Evolutionary conservation across 2,797 vertebrate species (phyloP).

Genomic region (Iguana delicatissima): DNA sequence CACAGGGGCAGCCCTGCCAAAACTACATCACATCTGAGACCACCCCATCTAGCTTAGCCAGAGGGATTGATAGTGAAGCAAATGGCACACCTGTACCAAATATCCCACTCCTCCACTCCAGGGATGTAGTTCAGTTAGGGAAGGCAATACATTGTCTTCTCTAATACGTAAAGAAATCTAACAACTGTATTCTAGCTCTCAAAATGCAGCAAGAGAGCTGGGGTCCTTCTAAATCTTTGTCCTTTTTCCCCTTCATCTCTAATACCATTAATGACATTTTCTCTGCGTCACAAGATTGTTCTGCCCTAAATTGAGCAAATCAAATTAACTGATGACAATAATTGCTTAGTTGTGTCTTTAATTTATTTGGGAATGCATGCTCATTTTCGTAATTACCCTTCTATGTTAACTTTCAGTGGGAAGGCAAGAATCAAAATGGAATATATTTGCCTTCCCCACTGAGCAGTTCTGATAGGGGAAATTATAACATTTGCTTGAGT

Average conservation of each 20-base stretch:
- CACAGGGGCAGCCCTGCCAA: no score
- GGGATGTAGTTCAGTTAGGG: not conserved
- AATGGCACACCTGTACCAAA: not conserved
- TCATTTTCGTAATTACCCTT: conserved; percentile 44
- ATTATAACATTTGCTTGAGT: not conserved
- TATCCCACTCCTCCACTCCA: not conserved
- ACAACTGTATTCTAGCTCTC: not conserved
- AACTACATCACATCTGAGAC: not conserved
- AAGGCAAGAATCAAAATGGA: conserved; percentile 44
- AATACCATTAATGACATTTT: conserved; percentile 25
- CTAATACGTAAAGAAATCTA: not conserved
- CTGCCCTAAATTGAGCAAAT: conserved; percentile 32
- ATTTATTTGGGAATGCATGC: conserved; percentile 47
- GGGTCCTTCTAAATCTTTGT: conserved; percentile 31
- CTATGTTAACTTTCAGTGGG: conserved; percentile 25
- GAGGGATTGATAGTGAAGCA: not conserved
- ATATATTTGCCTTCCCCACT: conserved; percentile 21
- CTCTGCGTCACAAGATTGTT: conserved; percentile 32
- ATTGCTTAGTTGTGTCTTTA: conserved; percentile 47
- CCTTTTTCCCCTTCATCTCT: conserved; percentile 33
- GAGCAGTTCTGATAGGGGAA: not conserved
- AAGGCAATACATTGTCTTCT: not conserved
- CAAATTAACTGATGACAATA: conserved; percentile 38
- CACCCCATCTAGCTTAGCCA: not conserved
- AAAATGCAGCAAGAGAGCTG: conserved; percentile 46